These are phyloP conservation scores for Elymnias hypermnestra DNA, from an alignment of 1,140 invertebrate species.

Conservation along the genomic window DNA sequence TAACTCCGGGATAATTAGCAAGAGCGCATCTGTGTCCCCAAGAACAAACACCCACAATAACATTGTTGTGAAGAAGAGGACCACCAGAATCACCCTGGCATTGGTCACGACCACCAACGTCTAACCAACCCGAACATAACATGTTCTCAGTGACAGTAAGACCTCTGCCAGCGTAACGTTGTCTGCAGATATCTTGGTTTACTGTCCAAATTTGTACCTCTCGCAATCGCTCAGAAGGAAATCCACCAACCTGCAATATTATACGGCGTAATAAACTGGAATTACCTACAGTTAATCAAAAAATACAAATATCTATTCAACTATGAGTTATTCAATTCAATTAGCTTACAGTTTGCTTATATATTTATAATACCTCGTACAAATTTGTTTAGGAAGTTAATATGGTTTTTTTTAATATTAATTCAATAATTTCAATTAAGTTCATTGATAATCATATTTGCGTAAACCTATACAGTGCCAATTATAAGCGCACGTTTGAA, in stretches of 20 bases:
- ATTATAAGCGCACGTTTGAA: no score
- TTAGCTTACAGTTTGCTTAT: no score
- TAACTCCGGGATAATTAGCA: slow-evolving; percentile 66
- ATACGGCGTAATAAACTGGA: no score
- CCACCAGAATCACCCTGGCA: slow-evolving; percentile 79
- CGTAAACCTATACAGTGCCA: no score
- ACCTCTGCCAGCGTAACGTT: slow-evolving; percentile 7
- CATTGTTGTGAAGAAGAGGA: slow-evolving; percentile 75
- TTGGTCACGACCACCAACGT: slow-evolving; percentile 44
- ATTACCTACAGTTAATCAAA: no score
- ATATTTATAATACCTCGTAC: no score
- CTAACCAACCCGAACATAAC: slow-evolving; percentile 27
- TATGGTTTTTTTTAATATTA: no score
- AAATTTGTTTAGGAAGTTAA: no score
- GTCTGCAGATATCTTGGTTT: slow-evolving; percentile 20
- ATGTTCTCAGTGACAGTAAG: slow-evolving; percentile 24
- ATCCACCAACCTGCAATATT: slow-evolving; percentile 27
- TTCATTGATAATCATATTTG: no score
- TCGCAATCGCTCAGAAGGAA: slow-evolving; percentile 20
- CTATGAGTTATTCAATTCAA: no score
- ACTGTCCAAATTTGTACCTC: slow-evolving; percentile 23
- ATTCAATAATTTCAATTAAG: no score
- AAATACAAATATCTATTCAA: no score
- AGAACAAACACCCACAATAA: slow-evolving; percentile 73
- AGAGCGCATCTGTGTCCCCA: slow-evolving; percentile 75